These are phyloP conservation scores for Hydrolagus affinis DNA, from an alignment of 2,113 vertebrate species.

Conservation along the genomic window DNA sequence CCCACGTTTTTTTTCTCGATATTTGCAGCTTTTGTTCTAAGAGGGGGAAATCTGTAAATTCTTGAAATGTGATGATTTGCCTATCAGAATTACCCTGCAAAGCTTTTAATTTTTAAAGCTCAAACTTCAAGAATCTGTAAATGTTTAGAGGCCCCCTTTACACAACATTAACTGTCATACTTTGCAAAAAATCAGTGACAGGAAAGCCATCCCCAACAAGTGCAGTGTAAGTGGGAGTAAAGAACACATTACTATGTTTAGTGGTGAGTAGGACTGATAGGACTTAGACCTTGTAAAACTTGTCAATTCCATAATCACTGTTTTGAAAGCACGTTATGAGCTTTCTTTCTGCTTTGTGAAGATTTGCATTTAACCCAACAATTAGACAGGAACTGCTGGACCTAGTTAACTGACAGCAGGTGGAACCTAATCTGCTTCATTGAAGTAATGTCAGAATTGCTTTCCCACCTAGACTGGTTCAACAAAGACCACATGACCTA, in stretches of 20 bases:
- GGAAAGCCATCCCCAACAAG: not conserved
- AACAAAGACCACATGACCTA: constrained; percentile 44
- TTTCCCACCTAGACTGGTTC: constrained; percentile 41
- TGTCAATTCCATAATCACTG: constrained; percentile 37
- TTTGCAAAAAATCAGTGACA: not conserved
- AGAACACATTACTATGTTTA: constrained; percentile 8
- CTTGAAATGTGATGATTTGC: not conserved
- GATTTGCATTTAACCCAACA: constrained; percentile 36
- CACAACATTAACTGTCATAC: not conserved
- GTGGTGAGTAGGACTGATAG: constrained; percentile 32
- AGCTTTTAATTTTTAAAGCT: not conserved
- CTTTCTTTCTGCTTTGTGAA: constrained; percentile 37
- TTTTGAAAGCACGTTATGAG: constrained; percentile 41
- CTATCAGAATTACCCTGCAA: not conserved
- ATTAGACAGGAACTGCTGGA: constrained; percentile 37
- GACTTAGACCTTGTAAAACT: constrained; percentile 41
- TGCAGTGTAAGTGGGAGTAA: not conserved
- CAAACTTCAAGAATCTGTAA: not conserved
- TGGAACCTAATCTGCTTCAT: constrained; percentile 43
- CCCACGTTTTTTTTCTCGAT: not conserved
- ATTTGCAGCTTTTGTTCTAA: not conserved
- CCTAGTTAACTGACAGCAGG: constrained; percentile 42
- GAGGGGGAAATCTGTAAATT: no score
- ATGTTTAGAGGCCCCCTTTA: not conserved
- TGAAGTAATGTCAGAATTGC: constrained; percentile 34